phyloP scores from a whole-genome alignment of 2,113 vertebrate genomes.

The Larimichthys polyactis region DNA sequence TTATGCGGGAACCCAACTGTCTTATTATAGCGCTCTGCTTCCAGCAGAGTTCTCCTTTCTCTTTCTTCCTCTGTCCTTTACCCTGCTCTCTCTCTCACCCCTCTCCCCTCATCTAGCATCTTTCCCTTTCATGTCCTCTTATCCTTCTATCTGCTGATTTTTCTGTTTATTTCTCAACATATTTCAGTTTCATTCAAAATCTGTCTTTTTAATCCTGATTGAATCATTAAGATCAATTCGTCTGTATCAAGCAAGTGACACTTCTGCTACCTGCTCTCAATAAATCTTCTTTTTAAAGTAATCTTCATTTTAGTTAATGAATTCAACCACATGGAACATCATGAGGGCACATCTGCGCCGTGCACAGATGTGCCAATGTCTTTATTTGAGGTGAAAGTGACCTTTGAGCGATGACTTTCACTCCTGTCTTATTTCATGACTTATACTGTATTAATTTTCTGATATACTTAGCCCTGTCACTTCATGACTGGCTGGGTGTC shows the following conservation, averaged over 20 bases:
- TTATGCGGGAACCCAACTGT: constrained; percentile 67
- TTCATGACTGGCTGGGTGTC: constrained; percentile 40
- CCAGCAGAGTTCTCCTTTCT: constrained; percentile 42
- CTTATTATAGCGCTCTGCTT: constrained; percentile 75
- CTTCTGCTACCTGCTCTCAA: neutral
- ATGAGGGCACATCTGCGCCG: neutral
- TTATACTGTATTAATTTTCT: constrained; percentile 25
- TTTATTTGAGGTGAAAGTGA: constrained; percentile 24
- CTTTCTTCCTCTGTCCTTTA: constrained; percentile 37
- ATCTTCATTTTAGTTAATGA: neutral
- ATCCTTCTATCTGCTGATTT: neutral
- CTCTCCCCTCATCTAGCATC: constrained; percentile 20
- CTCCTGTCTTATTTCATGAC: constrained; percentile 23
- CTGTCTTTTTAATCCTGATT: constrained; percentile 8
- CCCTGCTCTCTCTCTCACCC: constrained; percentile 25
- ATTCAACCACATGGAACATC: neutral
- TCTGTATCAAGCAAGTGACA: neutral
- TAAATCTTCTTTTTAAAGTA: neutral
- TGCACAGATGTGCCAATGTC: neutral
- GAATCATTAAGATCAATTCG: constrained; percentile 9
- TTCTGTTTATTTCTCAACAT: constrained; percentile 23
- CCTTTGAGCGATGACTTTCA: constrained; percentile 32
- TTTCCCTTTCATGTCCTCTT: constrained; percentile 32
- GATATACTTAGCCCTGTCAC: constrained; percentile 38
- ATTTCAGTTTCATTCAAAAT: constrained; percentile 24